Percentiles rank a stretch among this genome's conserved stretches.
phyloP scores from a whole-genome alignment of 2,113 vertebrate genomes.

The Larimichthys crocea region DNA sequence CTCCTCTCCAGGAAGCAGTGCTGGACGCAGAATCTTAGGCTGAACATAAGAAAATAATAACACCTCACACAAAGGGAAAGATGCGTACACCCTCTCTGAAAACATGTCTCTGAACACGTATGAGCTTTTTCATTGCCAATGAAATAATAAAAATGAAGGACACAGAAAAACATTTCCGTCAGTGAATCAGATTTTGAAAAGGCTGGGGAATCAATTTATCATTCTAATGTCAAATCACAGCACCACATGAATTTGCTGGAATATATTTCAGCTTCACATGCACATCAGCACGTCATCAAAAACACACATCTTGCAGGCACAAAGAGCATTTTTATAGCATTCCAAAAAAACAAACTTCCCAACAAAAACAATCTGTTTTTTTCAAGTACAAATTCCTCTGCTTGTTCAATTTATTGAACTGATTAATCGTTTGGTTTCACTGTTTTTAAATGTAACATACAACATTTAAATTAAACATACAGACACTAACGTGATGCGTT shows the following conservation, averaged over 20 bases:
- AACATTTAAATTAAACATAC: no score
- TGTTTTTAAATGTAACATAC: slow-evolving; percentile 9
- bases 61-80: slow-evolving; percentile 12
- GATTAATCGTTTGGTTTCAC: slow-evolving; percentile 16
- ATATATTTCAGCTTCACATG: slow-evolving; percentile 45
- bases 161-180: slow-evolving; percentile 26
- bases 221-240: slow-evolving; percentile 51
- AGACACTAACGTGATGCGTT: neutral
- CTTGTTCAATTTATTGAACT: slow-evolving; percentile 27
- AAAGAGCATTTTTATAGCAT: neutral
- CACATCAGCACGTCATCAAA: slow-evolving; percentile 33
- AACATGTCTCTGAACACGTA: slow-evolving; percentile 2
- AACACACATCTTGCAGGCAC: slow-evolving; percentile 31
- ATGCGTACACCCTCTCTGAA: neutral
- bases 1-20: slow-evolving; percentile 95
- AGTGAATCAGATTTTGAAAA: slow-evolving; percentile 33
- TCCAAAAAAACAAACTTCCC: slow-evolving; percentile 27
- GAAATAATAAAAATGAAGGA: slow-evolving; percentile 21
- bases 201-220: slow-evolving; percentile 51
- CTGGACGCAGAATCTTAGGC: slow-evolving; percentile 96
- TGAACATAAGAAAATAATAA: slow-evolving; percentile 66
- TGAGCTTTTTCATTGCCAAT: slow-evolving; percentile 8
- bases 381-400: slow-evolving; percentile 25
- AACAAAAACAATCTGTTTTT: slow-evolving; percentile 57
- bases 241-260: slow-evolving; percentile 19